Conservation (phyloP, 2,113 vertebrate genomes). For the Tragulus kanchil region DNA sequence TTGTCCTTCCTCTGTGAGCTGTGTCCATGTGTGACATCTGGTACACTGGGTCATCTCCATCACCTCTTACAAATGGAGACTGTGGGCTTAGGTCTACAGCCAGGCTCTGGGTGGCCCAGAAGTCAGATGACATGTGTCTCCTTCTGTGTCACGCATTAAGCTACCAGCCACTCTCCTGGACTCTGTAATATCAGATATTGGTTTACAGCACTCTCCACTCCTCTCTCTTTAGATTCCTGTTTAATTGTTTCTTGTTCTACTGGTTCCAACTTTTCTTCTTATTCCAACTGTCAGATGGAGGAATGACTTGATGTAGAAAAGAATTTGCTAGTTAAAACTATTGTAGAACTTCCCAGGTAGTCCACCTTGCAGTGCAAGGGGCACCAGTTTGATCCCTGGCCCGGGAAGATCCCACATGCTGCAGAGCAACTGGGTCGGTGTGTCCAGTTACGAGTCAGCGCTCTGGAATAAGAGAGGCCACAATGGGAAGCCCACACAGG, state of each 20-base stretch:
- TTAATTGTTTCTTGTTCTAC: neutral
- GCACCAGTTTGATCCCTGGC: no score
- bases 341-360: no score
- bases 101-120: neutral
- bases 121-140: neutral
- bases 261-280: neutral
- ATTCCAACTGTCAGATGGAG: neutral
- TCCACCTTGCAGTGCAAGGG: no score
- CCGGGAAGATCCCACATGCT: no score
- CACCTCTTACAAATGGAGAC: conserved; percentile 20
- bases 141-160: neutral
- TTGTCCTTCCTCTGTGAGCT: neutral
- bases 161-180: neutral
- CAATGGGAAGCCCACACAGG: no score
- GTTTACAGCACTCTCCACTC: neutral
- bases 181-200: neutral
- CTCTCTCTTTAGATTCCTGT: neutral
- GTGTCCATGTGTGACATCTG: neutral
- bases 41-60: neutral
- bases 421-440: no score
- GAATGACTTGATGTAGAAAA: neutral
- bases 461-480: no score
- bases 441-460: no score
- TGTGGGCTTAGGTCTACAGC: neutral
- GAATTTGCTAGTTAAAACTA: neutral